A percentile compares a stretch with the other conserved stretches of the same genome.
phyloP scores from a whole-genome alignment of 2,888 invertebrate species.

The Augochlorella aurata region DNA sequence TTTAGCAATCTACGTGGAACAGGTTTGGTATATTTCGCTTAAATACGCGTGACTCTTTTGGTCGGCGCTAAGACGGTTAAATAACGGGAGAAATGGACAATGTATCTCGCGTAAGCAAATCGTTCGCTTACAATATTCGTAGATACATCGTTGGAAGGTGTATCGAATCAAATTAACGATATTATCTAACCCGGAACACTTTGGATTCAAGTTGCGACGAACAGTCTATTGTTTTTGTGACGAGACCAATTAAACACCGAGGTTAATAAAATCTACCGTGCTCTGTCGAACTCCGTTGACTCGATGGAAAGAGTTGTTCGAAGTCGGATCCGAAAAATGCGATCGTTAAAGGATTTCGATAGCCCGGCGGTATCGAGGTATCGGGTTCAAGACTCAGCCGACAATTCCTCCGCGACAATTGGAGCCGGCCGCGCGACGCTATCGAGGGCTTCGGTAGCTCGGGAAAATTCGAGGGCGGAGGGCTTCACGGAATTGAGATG shows the following conservation, averaged over 20 bases:
- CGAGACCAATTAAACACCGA: neutral
- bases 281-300: neutral
- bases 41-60: no score
- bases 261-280: neutral
- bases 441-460: conserved; percentile 6
- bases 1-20: no score
- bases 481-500: conserved; percentile 53
- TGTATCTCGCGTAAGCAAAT: no score
- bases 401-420: conserved; percentile 14
- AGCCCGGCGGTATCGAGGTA: neutral
- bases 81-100: no score
- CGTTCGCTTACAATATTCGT: no score
- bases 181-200: no score
- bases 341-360: conserved; percentile 13
- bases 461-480: conserved; percentile 43
- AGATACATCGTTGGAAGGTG: no score
- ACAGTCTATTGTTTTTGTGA: no score
- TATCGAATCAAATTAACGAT: no score
- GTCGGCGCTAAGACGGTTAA: no score
- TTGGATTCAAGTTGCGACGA: no score
- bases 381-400: neutral
- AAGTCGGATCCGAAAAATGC: neutral
- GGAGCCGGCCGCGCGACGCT: neutral
- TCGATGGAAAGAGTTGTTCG: neutral
- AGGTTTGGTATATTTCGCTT: no score